Evolutionary conservation across 2,113 vertebrate genomes (phyloP).

Genomic region (Lutjanus erythropterus): DNA sequence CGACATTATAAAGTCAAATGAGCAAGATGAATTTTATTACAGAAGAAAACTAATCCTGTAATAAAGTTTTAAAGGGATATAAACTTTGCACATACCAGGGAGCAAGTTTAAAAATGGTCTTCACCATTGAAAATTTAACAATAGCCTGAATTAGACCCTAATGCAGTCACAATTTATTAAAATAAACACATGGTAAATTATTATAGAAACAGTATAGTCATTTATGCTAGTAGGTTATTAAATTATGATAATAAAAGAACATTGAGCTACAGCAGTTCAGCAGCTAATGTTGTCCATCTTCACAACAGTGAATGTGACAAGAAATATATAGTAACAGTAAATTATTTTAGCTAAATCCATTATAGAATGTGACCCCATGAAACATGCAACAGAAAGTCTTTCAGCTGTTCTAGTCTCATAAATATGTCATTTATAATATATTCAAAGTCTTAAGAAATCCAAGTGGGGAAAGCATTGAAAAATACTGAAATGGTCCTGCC

Average conservation of each 20-base stretch:
- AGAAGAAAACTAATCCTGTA: conserved; percentile 38
- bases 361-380: too few species aligned
- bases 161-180: too few species aligned
- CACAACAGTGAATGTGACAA: background rate
- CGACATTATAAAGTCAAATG: conserved; percentile 64
- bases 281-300: background rate
- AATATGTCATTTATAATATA: too few species aligned
- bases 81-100: conserved; percentile 19
- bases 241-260: background rate
- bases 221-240: background rate
- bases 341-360: too few species aligned
- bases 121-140: background rate
- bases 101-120: background rate
- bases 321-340: too few species aligned
- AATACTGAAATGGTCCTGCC: too few species aligned
- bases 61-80: conserved; percentile 28
- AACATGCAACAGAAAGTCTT: too few species aligned
- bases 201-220: background rate
- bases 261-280: background rate
- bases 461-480: too few species aligned
- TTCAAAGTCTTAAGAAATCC: too few species aligned
- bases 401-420: too few species aligned
- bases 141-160: background rate
- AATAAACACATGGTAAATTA: background rate
- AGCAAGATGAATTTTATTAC: conserved; percentile 47